Base-by-base conservation (phyloP, 1,140 invertebrate genomes). In the Alviniconcha marisindica region DNA sequence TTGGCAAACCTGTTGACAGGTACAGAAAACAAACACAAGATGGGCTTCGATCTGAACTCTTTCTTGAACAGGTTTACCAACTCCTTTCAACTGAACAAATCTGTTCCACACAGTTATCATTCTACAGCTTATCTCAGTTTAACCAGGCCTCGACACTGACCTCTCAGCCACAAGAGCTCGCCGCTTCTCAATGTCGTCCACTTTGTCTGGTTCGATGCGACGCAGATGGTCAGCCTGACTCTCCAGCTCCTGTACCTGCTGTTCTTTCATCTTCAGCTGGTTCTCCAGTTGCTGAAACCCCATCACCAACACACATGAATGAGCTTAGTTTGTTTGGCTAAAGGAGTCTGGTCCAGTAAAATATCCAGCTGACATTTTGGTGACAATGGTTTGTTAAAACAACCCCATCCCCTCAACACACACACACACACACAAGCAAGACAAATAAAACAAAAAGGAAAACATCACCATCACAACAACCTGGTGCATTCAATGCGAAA, bases 121-220 rank as follows among this genome's bases (percentile, higher is more conserved):
- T n/a, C n/a, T n/a, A n/a, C n/a, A n/a, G n/a, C n/a, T n/a, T n/a
- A n/a, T n/a, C n/a, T n/a, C n/a, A n/a, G n/a, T n/a, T n/a, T n/a
- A n/a, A n/a, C n/a, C n/a, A n/a, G n/a, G n/a, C n/a, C n/a, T n/a
- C 60, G 24, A 54, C 1, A 51, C 74, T 91, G 96, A 98, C 88
- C 98, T 95, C 90, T 98, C 96, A 83, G 99, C 97, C 10, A 99
- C 98, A 76, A 96, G 92, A 82, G 95, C 95, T 91, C 99, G 99
- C 94, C 99, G 99, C 33, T 95, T 95, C 89, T 98, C 97, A 89
- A 99, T 99, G 90, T 98, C 97, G 74, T 98, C 97, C 93, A 98
- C 96, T 92, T 99, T 98, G 56, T 97, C 96, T 0, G 99, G 99
- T 51, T 98, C 97, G 36, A 98, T 98, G 90, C 96, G 96, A 89